Base-by-base conservation (phyloP, 2,113 vertebrate genomes). In the Pelecanus crispus region DNA sequence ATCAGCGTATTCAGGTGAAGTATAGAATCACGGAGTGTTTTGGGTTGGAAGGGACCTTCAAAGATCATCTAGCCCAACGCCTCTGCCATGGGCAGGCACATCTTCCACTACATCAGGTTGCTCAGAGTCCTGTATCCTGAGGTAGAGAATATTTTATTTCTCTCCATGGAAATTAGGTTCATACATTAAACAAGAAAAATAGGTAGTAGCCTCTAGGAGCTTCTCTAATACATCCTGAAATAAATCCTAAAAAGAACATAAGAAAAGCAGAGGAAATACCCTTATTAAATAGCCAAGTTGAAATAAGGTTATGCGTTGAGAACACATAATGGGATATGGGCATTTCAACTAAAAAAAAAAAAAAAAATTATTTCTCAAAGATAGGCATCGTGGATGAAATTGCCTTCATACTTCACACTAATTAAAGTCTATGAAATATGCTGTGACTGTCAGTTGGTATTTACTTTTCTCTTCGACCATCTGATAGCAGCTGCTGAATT, bases 1-100 rank as follows among this genome's bases (percentile, higher is more conserved):
- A 12, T 29, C n/a, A 15, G 16, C 0, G 0, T 19, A 1, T 38
- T 56, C 47, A 8, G 50, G 8, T 45, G 34, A 56, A n/a, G 24
- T 6, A 5, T 1, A 11, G 53, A 24, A 16, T 32, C 34, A 10
- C 12, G 8, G 62, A 13, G 29, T 4, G 16, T 47, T 62, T 53
- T 47, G 71, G n/a, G 24, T 56, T 56, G 50, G 36, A 32, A 71
- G 49, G 40, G 31, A 44, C 56, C 50, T 65, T 63, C 42, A 55
- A 11, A n/a, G n/a, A 16, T 14, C n/a, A 10, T 11, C n/a, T 13
- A 28, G 66, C 31, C 73, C 58, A 34, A 15, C 12, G n/a, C 44
- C 58, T 18, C 42, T 55, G 49, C 81, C 0, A 1, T 5, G 66
- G 26, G 26, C 50, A 52, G 74, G 34, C 18, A 17, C 16, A 14